phyloP scores from a whole-genome alignment of 2,888 invertebrate species.

The Metopia argyrocephala region DNA sequence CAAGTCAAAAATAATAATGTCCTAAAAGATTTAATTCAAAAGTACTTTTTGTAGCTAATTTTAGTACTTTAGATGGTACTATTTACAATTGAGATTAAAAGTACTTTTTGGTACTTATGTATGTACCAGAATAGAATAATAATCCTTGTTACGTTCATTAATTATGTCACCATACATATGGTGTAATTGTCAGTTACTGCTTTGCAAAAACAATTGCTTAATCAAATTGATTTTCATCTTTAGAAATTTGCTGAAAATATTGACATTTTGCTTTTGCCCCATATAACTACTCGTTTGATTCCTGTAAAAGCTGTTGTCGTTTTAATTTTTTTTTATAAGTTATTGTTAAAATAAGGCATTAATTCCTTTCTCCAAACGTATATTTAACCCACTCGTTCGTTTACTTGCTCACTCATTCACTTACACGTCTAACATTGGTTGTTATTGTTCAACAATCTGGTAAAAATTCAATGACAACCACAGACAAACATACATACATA shows the following conservation, averaged over 20 bases:
- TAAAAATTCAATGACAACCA: slow-evolving; percentile 24
- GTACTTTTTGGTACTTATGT: too few relatives aligned
- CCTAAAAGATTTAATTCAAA: too few relatives aligned
- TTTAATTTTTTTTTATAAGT: slow-evolving; percentile 5
- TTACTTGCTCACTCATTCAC: not conserved
- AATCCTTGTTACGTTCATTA: too few relatives aligned
- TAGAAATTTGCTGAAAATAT: not conserved
- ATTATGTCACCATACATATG: too few relatives aligned
- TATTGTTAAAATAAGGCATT: slow-evolving; percentile 7
- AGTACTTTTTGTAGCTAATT: too few relatives aligned
- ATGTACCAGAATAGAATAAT: too few relatives aligned
- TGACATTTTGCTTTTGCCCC: slow-evolving; percentile 7
- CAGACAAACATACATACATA: not conserved
- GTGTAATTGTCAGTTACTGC: too few relatives aligned
- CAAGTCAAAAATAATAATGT: too few relatives aligned
- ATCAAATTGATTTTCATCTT: not conserved
- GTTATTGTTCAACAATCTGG: slow-evolving; percentile 55
- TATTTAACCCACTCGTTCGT: slow-evolving; percentile 6
- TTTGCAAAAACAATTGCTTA: too few relatives aligned
- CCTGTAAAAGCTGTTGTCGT: not conserved
- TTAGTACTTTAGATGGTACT: too few relatives aligned
- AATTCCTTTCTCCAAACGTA: slow-evolving; percentile 32
- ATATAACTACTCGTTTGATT: not conserved
- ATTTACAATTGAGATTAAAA: too few relatives aligned
- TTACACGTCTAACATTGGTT: slow-evolving; percentile 9